A percentile compares a stretch with the other conserved stretches of the same genome.
These are phyloP conservation scores for Drosophila flavopinicola DNA, from an alignment of 2,888 invertebrate species.

Conservation along the genomic window DNA sequence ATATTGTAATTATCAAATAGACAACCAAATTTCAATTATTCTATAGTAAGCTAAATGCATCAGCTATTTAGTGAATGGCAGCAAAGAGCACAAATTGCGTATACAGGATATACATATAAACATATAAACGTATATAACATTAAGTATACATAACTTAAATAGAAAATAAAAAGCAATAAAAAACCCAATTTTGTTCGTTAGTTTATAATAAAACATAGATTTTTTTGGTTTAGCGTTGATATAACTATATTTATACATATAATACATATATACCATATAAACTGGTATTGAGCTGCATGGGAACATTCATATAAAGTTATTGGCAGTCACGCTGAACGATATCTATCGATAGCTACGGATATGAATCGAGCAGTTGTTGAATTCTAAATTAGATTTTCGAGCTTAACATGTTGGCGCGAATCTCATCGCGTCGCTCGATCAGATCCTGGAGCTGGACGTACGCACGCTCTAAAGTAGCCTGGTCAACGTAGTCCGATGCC, in stretches of 20 bases:
- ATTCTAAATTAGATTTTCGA: too few relatives aligned
- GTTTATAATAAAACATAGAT: conserved; percentile 14
- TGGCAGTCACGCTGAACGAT: neutral
- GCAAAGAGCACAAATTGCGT: neutral
- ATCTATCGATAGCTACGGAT: neutral
- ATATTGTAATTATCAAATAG: conserved; percentile 27
- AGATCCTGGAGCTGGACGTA: too few relatives aligned
- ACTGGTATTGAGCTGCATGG: neutral
- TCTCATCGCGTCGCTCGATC: too few relatives aligned
- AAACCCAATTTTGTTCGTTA: conserved; percentile 10
- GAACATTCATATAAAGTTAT: conserved; percentile 6
- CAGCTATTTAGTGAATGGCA: conserved; percentile 13
- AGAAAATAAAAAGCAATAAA: neutral
- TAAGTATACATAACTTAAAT: too few relatives aligned
- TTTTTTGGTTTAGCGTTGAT: conserved; percentile 14
- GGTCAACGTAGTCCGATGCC: too few relatives aligned
- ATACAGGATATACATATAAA: conserved; percentile 14
- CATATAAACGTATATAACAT: conserved; percentile 4
- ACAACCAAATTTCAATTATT: conserved; percentile 19
- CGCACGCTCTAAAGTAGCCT: too few relatives aligned
- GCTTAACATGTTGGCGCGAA: too few relatives aligned
- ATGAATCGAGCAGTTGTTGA: neutral
- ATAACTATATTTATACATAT: too few relatives aligned
- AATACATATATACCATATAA: too few relatives aligned
- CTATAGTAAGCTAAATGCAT: conserved; percentile 9